Evolutionary conservation across 1,140 invertebrate species (phyloP), one percentile per base, ranked within the genome.

Genomic region (Dermatophagoides farinae): DNA sequence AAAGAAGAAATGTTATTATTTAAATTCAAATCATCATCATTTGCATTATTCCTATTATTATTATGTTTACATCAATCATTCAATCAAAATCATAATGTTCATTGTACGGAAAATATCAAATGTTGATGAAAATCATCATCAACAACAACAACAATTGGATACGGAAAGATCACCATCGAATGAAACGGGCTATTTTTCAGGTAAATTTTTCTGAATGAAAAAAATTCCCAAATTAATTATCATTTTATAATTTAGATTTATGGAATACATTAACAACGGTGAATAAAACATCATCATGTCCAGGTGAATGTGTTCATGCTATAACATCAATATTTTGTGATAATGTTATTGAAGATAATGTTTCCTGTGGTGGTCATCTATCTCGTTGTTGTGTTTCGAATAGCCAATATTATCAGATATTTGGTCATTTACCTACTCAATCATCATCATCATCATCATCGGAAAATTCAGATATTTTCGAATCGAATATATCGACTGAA

Each of bases 241-340:
- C 18, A 6, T 16, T 58, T 58, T 40, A 50, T 39, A 37, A 43
- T 20, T 60, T 49, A 65, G 64, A 63, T 57, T 39, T 65, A 20
- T 64, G 59, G 63, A 58, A 51, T 49, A 62, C 38, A 40, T 59
- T 65, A 23, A 65, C 63, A 18, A 49, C 64, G 10, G 47, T 59
- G 22, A 54, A 43, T 22, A 64, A 64, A 49, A 57, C 58, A 37
- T 47, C 59, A 31, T 39, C 53, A 18, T 68, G 67, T 54, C 67
- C 67, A 14, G 67, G 67, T 46, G 66, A 67, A 58, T 68, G 67
- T 62, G 55, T 68, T 12, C 66, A 67, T 47, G 66, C 66, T 14
- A 57, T 68, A 10, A 66, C 67, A 31, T 65, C 67, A 12, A 60
- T 68, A 50, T 61, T 68, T 18, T 68, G 67, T 44, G 64, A 65